Conservation (phyloP, 2,797 vertebrate genomes). For the Sebastes steindachneri region DNA sequence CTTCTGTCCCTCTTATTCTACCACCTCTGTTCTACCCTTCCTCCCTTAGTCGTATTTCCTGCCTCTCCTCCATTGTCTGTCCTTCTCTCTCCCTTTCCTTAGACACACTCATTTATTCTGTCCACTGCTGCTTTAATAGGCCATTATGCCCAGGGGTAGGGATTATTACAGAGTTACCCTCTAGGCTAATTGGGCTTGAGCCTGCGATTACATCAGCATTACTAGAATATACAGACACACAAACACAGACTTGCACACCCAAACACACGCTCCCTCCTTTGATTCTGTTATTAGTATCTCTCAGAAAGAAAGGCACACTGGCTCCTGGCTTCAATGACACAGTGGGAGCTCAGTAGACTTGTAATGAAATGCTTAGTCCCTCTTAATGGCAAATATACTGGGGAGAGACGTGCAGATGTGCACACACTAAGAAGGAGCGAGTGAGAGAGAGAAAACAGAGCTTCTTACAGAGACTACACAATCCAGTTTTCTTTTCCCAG, state of each 20-base stretch:
- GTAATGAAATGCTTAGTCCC: conserved; percentile 68
- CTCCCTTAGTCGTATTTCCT: neutral
- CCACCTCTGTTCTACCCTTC: neutral
- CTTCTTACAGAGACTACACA: neutral
- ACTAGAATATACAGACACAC: conserved; percentile 66
- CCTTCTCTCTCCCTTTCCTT: conserved; percentile 8
- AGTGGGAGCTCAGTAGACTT: conserved; percentile 58
- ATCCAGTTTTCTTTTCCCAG: conserved; percentile 25
- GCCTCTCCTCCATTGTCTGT: conserved; percentile 1
- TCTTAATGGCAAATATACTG: conserved; percentile 56
- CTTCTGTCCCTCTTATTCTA: neutral
- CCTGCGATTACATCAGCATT: conserved; percentile 75
- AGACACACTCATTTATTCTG: conserved; percentile 71
- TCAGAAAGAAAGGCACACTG: conserved; percentile 50
- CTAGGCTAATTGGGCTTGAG: conserved; percentile 80
- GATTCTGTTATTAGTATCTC: conserved; percentile 68
- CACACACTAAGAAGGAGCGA: conserved; percentile 7
- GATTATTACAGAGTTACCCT: conserved; percentile 81
- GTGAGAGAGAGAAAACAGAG: neutral
- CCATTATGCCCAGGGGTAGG: conserved; percentile 79
- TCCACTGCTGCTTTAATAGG: conserved; percentile 76
- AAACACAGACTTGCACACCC: conserved; percentile 38
- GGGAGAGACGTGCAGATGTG: conserved; percentile 32
- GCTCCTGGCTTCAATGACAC: conserved; percentile 58
- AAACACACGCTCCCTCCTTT: conserved; percentile 41